These are phyloP conservation scores for Acanthosoma haemorrhoidale DNA, from an alignment of 2,888 invertebrate species.

Conservation along the genomic window DNA sequence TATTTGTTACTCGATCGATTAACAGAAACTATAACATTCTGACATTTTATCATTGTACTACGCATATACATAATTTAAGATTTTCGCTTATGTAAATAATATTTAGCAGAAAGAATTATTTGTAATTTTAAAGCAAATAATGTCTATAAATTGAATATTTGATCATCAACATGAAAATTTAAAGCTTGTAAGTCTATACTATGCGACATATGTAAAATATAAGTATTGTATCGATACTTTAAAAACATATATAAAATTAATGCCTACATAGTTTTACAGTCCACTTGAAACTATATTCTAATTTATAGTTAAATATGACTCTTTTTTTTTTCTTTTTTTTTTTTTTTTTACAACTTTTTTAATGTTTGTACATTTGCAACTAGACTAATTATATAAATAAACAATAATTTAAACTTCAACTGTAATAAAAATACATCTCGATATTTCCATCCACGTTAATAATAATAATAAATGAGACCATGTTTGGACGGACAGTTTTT, in stretches of 20 bases:
- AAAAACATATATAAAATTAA: no score
- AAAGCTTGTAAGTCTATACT: no score
- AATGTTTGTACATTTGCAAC: background rate
- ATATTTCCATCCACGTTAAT: background rate
- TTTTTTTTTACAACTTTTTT: background rate
- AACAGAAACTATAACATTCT: no score
- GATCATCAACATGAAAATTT: no score
- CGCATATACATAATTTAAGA: background rate
- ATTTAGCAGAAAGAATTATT: no score
- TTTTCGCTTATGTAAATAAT: no score
- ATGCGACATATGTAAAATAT: no score
- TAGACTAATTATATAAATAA: conserved; percentile 3
- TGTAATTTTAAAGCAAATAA: no score
- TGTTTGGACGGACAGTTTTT: conserved; percentile 5
- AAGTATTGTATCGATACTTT: no score
- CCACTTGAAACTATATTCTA: background rate
- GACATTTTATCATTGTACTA: background rate
- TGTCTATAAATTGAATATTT: no score
- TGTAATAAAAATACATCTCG: background rate
- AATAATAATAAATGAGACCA: background rate
- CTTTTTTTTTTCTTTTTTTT: background rate
- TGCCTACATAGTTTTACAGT: background rate
- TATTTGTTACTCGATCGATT: background rate
- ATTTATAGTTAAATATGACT: background rate
- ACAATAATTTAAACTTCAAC: conserved; percentile 8